Base-by-base conservation (phyloP, 1,140 invertebrate genomes). In the Lepidurus apus region DNA sequence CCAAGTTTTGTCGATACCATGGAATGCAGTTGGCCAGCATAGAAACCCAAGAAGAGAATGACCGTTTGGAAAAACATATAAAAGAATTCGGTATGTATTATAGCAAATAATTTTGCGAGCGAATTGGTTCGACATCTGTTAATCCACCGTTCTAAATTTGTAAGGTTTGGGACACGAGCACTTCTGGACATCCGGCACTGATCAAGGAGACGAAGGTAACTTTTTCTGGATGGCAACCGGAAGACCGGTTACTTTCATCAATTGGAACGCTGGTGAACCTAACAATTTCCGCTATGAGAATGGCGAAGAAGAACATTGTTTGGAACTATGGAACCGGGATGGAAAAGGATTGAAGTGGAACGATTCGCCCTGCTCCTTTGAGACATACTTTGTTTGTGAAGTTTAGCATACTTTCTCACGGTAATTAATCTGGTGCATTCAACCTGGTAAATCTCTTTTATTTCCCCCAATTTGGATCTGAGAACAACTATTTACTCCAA, bases 221-320 rank as follows among this genome's bases (percentile, higher is more conserved):
- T 95, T 95, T 88, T 95, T 95, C 87, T 95, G 94, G 94, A 94
- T 95, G 92, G 91, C 93, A 8, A 95, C 91, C 79, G 94, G 94
- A 11, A 87, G 92, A 78, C 93, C 94, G 7, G 89, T 95, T 43
- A 95, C 93, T 43, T 96, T 93, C 85, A 94, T 93, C 79, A 96
- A 96, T 84, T 95, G 93, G 94, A 95, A 95, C 85, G 92, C 93
- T 9, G 94, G 93, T 7, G 93, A 95, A 83, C 93, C 93, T 0
- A 95, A 95, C 85, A 95, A 95, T 86, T 95, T 94, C 88, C 89
- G 92, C 82, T 96, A 96, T 85, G 94, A 95, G 85, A 95, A 95
- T 82, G 93, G 93, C 0, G 94, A 96, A 85, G 93, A 95, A 83
- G 94, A 96, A 84, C 94, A 95, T 84, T 96, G 94, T 82, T 83